Percentiles rank a stretch among this genome's conserved stretches.
Evolutionary conservation across 2,888 invertebrate species (phyloP).

Genomic region (Sylvicola cinctus): DNA sequence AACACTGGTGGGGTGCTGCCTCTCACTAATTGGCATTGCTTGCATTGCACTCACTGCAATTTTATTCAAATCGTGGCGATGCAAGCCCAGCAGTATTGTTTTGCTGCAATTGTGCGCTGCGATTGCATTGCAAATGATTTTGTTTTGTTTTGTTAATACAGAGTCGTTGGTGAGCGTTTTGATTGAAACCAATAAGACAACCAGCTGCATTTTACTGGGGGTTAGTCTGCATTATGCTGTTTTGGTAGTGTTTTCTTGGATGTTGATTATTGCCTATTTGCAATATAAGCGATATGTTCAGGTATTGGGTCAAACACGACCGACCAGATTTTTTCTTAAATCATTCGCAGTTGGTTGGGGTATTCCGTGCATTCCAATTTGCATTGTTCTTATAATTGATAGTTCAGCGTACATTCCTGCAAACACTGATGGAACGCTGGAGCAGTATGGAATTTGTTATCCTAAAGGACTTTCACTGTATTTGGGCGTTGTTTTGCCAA

Average conservation of each 20-base stretch:
- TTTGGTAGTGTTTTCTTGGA: slow-evolving; percentile 47
- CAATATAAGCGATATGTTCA: slow-evolving; percentile 48
- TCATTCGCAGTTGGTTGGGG: slow-evolving; percentile 42
- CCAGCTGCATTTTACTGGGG: slow-evolving; percentile 35
- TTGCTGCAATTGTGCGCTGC: slow-evolving; percentile 40
- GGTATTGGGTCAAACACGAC: slow-evolving; percentile 35
- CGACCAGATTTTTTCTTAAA: slow-evolving; percentile 38
- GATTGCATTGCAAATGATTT: slow-evolving; percentile 34
- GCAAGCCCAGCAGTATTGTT: slow-evolving; percentile 40
- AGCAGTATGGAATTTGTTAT: slow-evolving; percentile 29
- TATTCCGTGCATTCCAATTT: slow-evolving; percentile 32
- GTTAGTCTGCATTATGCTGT: slow-evolving; percentile 43
- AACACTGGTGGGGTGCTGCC: slow-evolving; percentile 33
- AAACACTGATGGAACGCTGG: no score
- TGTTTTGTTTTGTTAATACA: slow-evolving; percentile 19
- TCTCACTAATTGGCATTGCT: slow-evolving; percentile 35
- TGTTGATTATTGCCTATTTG: slow-evolving; percentile 44
- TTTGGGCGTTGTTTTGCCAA: slow-evolving; percentile 30
- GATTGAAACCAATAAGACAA: slow-evolving; percentile 15
- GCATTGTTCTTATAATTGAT: slow-evolving; percentile 26
- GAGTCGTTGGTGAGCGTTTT: slow-evolving; percentile 15
- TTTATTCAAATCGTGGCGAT: slow-evolving; percentile 36
- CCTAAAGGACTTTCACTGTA: slow-evolving; percentile 30
- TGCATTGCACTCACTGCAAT: slow-evolving; percentile 36
- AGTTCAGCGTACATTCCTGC: slow-evolving; percentile 27